These are phyloP conservation scores for Ruditapes philippinarum DNA, from an alignment of 1,140 invertebrate genomes.

Conservation along the genomic window DNA sequence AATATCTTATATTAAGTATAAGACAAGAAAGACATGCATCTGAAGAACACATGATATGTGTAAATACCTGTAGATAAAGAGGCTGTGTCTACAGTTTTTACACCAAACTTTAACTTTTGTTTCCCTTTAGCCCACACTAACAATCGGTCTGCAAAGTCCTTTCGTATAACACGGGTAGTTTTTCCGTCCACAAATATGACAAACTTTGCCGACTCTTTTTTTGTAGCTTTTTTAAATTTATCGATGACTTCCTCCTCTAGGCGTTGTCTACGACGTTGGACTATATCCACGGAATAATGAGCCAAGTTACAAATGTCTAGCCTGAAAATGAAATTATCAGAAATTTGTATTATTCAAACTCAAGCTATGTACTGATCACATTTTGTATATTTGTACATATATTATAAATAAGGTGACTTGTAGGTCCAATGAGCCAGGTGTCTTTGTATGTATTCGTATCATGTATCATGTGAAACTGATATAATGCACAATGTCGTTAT, in stretches of 20 bases:
- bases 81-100: neutral
- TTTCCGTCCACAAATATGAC: constrained; percentile 40
- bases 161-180: constrained; percentile 26
- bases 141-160: constrained; percentile 50
- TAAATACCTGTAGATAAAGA: neutral
- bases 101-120: neutral
- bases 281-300: constrained; percentile 17
- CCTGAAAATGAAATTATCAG: too few relatives aligned
- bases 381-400: too few relatives aligned
- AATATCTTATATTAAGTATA: too few relatives aligned
- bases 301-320: constrained; percentile 27
- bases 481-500: too few relatives aligned
- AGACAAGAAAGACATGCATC: too few relatives aligned
- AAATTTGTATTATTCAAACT: neutral
- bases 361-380: too few relatives aligned
- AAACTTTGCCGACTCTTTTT: neutral
- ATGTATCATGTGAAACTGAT: too few relatives aligned
- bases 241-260: constrained; percentile 39
- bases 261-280: neutral
- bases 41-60: too few relatives aligned
- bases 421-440: too few relatives aligned
- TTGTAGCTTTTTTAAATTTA: neutral
- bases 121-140: constrained; percentile 34
- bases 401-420: too few relatives aligned
- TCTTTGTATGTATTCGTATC: too few relatives aligned